phyloP scores from a whole-genome alignment of 2,797 vertebrate species.

The Gadopsis marmoratus region DNA sequence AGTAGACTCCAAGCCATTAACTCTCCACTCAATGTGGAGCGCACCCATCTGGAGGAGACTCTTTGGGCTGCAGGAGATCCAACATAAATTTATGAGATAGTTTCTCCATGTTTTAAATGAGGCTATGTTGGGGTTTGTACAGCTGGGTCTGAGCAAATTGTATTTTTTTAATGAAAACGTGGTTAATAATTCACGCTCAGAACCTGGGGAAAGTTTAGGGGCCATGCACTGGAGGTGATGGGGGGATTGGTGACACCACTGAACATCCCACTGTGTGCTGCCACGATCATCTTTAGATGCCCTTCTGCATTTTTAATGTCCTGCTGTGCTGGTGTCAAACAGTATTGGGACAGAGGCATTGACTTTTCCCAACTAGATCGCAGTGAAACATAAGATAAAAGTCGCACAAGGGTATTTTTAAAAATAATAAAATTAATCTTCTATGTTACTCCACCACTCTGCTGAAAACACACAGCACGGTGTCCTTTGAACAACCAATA shows the following conservation, averaged over 20 bases:
- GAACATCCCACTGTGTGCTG: conserved; percentile 63
- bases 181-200: conserved; percentile 74
- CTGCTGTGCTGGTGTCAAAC: conserved; percentile 54
- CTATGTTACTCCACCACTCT: conserved; percentile 23
- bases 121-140: conserved; percentile 47
- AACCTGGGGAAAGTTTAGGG: conserved; percentile 58
- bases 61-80: conserved; percentile 58
- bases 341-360: conserved; percentile 34
- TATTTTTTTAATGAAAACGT: conserved; percentile 67
- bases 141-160: conserved; percentile 59
- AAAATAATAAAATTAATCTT: conserved; percentile 30
- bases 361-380: conserved; percentile 39
- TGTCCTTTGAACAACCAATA: conserved; percentile 45
- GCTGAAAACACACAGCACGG: conserved; percentile 26
- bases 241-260: conserved; percentile 58
- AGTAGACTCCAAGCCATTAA: conserved; percentile 66
- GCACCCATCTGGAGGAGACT: conserved; percentile 70
- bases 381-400: conserved; percentile 53
- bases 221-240: conserved; percentile 47
- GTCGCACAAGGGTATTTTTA: conserved; percentile 49
- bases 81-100: conserved; percentile 56
- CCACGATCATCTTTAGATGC: conserved; percentile 62
- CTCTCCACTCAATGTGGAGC: conserved; percentile 55
- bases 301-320: conserved; percentile 72
- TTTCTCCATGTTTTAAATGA: conserved; percentile 53